Base-by-base conservation (phyloP, 2,888 invertebrate species). In the Caenorhabditis angaria region DNA sequence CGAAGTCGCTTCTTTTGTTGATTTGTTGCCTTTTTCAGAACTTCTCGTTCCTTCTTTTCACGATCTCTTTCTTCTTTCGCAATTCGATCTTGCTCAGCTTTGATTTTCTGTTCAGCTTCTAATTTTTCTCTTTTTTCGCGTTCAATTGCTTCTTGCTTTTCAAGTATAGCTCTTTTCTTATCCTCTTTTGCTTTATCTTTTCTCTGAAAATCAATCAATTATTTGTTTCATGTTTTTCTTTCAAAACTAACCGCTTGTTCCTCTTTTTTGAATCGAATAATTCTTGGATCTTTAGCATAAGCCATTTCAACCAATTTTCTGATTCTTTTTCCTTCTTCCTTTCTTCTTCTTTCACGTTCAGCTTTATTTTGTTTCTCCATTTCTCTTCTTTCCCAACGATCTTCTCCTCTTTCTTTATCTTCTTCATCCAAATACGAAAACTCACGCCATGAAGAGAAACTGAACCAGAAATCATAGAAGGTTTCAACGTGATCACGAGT, bases 361-460 rank as follows among this genome's bases (percentile, higher is more conserved):
- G 91, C 92, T 78, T 95, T 96, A 88, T 99, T 99, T 88, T 95
- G 94, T 89, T 96, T 97, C 88, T 99, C 99, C 87, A 99, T 97
- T 93, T 95, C 97, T 75, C 95, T 91, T 55, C 99, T 90, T 89
- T 97, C 97, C 84, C 97, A 97, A 1, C 97, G 92, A 88, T 91
- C 96, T 88, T 95, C 94, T 0, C 97, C 97, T 86, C 94, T 94
- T 87, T 97, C 96, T 88, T 97, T 97, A 87, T 97, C 97, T 88
- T 99, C 97, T 89, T 97, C 97, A 88, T 99, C 99, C 81, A 96
- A 90, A 88, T 99, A 99, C 1, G 97, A 97, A 59, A 80, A 99
- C 88, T 99, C 99, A 74, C 99, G 91, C 99, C 99, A 99, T 0
- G 97, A 97, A 81, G 96, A 95, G 89, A 97, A 99, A 85, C 94